Evolutionary conservation across 1,140 invertebrate genomes (phyloP).

Genomic region (Listronotus bonariensis): DNA sequence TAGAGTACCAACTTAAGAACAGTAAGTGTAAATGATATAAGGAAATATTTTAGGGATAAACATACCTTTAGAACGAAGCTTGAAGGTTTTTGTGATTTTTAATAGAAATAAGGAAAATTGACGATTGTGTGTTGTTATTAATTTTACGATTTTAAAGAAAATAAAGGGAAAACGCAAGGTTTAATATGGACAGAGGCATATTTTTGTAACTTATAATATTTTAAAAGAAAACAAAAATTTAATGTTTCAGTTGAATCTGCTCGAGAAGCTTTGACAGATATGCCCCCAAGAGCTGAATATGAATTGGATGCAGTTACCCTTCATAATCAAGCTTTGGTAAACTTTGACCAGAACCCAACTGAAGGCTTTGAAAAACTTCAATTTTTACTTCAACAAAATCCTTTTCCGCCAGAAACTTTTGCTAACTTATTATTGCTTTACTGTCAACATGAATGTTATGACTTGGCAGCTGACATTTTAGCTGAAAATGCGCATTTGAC

Average conservation of each 20-base stretch:
- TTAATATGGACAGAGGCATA: no score
- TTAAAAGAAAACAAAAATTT: not conserved
- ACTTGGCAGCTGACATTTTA: constrained; percentile 95
- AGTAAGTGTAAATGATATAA: constrained; percentile 63
- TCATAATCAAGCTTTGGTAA: constrained; percentile 97
- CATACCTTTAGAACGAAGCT: no score
- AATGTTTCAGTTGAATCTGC: constrained; percentile 77
- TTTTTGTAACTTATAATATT: no score
- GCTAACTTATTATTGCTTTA: constrained; percentile 94
- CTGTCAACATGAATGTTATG: constrained; percentile 97
- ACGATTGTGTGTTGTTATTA: no score
- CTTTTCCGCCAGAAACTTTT: constrained; percentile 97
- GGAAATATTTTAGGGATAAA: no score
- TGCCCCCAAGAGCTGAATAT: constrained; percentile 95
- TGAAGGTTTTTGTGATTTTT: no score
- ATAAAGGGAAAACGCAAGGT: no score
- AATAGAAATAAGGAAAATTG: no score
- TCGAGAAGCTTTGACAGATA: constrained; percentile 93
- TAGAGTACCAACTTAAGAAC: constrained; percentile 97
- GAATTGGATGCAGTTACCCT: constrained; percentile 97
- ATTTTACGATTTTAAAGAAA: no score
- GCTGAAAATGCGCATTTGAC: constrained; percentile 98
- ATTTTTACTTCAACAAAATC: constrained; percentile 94
- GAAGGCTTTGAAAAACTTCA: constrained; percentile 97
- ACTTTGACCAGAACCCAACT: constrained; percentile 86